These are phyloP conservation scores for Megaustenia siamemsis DNA, from an alignment of 2,888 invertebrate genomes.

Conservation along the genomic window DNA sequence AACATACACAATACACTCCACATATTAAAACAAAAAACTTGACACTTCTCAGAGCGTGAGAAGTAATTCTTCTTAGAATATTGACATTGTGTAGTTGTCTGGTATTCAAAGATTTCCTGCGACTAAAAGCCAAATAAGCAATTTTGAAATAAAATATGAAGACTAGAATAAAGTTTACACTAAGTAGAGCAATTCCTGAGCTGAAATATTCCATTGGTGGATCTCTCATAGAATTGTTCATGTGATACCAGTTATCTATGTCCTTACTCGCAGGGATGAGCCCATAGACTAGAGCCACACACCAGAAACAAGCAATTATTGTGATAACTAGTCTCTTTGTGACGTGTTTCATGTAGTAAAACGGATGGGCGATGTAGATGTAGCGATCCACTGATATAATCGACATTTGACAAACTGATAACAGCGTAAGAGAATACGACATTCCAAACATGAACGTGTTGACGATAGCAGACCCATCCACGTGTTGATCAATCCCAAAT, in stretches of 20 bases:
- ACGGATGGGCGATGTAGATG: constrained; percentile 29
- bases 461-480: not conserved
- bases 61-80: not conserved
- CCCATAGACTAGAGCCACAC: not conserved
- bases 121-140: constrained; percentile 10
- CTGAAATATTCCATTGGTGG: not conserved
- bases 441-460: not conserved
- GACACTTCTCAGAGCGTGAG: constrained; percentile 4
- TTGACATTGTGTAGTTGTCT: not conserved
- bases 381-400: constrained; percentile 36
- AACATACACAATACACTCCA: not conserved
- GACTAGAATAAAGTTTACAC: not conserved
- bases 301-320: constrained; percentile 6
- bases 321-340: not conserved
- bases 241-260: no score
- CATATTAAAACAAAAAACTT: constrained; percentile 19
- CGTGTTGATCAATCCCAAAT: not conserved
- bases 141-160: constrained; percentile 30
- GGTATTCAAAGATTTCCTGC: not conserved
- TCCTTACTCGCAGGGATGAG: not conserved
- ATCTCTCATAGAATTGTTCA: not conserved
- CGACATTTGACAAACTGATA: constrained; percentile 12
- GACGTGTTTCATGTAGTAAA: not conserved
- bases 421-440: not conserved
- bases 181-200: not conserved